A percentile compares a stretch with the other conserved stretches of the same genome.
Conservation (phyloP, 2,113 vertebrate species). For the Syrmaticus mikado region DNA sequence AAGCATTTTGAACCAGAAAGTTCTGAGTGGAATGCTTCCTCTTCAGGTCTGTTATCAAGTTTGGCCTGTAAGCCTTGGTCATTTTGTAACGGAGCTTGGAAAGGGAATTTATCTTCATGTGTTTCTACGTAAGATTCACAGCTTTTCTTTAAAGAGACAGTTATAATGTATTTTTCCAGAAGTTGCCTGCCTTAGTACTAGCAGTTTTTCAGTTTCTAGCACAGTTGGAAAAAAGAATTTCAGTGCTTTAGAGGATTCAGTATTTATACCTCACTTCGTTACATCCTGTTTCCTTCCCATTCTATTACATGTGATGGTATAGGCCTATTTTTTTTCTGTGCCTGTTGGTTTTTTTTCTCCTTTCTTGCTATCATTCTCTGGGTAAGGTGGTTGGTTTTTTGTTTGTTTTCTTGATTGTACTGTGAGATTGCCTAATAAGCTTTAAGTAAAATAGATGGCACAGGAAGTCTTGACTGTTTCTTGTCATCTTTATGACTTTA, state of each 20-base stretch:
- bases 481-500: conserved; percentile 65
- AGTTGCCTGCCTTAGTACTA: neutral
- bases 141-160: neutral
- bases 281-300: neutral
- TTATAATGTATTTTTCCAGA: neutral
- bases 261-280: neutral
- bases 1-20: conserved; percentile 24
- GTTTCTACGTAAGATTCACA: fast-evolving
- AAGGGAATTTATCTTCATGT: neutral
- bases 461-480: conserved; percentile 30
- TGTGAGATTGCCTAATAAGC: conserved; percentile 24
- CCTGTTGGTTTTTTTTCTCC: neutral
- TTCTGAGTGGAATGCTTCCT: neutral
- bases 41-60: neutral
- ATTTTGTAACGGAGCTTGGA: neutral
- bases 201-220: neutral
- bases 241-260: neutral
- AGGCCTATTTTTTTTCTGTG: neutral
- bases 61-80: neutral
- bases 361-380: neutral
- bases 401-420: neutral
- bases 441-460: conserved; percentile 46
- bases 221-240: neutral
- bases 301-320: neutral
- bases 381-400: neutral